A percentile compares a stretch with the other conserved stretches of the same genome.
These are phyloP conservation scores for Plotosus lineatus DNA, from an alignment of 2,113 vertebrate species.

Conservation along the genomic window DNA sequence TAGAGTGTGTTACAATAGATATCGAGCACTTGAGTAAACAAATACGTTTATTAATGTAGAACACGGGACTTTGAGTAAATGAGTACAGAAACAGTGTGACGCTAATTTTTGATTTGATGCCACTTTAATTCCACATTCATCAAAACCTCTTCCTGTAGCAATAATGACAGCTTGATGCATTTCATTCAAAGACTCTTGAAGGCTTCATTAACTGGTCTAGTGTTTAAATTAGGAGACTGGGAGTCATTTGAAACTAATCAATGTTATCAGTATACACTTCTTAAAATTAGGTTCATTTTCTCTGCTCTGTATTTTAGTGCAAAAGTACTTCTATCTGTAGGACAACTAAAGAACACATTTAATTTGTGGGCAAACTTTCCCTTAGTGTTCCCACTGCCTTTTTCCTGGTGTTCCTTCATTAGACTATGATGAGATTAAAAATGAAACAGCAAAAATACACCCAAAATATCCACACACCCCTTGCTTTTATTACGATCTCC, in stretches of 20 bases:
- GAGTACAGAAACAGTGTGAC: not conserved
- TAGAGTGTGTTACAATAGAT: not conserved
- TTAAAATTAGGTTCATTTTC: not conserved
- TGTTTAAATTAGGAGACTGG: not conserved
- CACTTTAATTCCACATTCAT: not conserved
- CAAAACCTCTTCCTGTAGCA: not conserved
- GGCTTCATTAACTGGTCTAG: not conserved
- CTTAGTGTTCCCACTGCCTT: not conserved
- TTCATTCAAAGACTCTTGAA: not conserved
- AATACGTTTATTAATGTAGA: not conserved
- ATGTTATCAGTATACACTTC: not conserved
- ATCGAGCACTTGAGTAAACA: not conserved
- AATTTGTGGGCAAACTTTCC: too few species aligned
- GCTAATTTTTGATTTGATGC: not conserved
- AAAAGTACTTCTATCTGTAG: not conserved
- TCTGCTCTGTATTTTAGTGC: not conserved
- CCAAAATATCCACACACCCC: not conserved
- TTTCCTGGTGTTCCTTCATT: not conserved
- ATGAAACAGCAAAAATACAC: not conserved
- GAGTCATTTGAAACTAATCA: not conserved
- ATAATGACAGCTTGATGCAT: not conserved
- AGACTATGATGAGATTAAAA: not conserved
- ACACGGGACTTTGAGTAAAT: not conserved
- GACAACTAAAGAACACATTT: not conserved
- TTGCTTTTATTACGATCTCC: not conserved